Percentiles rank a stretch among this genome's conserved stretches.
These are phyloP conservation scores for Mormyrus proboscirostris DNA, from an alignment of 2,797 vertebrate species.

Conservation along the genomic window DNA sequence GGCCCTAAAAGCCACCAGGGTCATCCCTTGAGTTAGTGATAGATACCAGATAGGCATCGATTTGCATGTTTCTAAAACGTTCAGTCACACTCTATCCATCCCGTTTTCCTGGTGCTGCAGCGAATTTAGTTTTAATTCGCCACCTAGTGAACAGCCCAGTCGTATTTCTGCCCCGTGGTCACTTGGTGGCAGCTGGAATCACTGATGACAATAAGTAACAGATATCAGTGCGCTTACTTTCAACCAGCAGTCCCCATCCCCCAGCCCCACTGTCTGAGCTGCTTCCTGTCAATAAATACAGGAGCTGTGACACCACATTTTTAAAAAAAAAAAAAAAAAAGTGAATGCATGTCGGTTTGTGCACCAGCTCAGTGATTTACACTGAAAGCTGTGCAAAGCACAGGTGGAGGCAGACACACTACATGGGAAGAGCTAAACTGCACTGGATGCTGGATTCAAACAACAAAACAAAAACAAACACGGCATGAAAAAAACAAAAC, in stretches of 20 bases:
- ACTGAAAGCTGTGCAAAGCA: neutral
- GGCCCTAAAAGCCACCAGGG: neutral
- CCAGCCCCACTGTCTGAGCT: neutral
- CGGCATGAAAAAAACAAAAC: neutral
- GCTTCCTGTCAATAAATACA: neutral
- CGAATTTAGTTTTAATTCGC: neutral
- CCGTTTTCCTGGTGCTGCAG: neutral
- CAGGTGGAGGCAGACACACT: neutral
- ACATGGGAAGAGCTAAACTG: neutral
- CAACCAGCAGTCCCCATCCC: neutral
- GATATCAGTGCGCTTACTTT: neutral
- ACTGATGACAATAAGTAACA: neutral
- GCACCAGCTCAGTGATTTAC: neutral
- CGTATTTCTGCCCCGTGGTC: neutral
- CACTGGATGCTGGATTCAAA: neutral
- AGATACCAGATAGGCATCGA: neutral
- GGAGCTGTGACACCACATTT: neutral
- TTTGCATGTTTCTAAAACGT: neutral
- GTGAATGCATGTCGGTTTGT: neutral
- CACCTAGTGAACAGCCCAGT: neutral
- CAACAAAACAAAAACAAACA: neutral
- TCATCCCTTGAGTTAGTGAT: neutral
- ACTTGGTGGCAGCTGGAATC: neutral
- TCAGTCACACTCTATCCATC: neutral
- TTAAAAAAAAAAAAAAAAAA: neutral